A percentile compares a stretch with the other conserved stretches of the same genome.
phyloP scores from a whole-genome alignment of 2,113 vertebrate species.

The Petrocephalus microphthalmus region DNA sequence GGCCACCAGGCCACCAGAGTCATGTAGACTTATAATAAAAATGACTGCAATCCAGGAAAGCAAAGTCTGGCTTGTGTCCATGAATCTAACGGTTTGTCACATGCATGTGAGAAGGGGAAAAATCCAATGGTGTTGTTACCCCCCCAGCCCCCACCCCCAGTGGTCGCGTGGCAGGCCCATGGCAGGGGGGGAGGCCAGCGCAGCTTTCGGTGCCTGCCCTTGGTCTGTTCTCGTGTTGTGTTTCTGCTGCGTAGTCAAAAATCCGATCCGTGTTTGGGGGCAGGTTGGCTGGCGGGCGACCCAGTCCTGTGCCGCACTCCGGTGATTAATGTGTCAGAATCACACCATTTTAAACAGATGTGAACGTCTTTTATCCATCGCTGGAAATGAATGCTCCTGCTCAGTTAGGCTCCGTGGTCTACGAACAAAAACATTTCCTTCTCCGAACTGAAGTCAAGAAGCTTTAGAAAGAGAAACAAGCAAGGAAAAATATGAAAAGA shows the following conservation, averaged over 20 bases:
- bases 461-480: not conserved
- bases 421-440: not conserved
- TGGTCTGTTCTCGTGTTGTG: not conserved
- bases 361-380: not conserved
- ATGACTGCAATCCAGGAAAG: not conserved
- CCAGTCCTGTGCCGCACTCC: not conserved
- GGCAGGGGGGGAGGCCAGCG: not conserved
- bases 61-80: not conserved
- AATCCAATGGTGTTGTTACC: not conserved
- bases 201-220: not conserved
- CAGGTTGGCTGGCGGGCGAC: not conserved
- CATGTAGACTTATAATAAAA: not conserved
- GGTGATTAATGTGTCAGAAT: not conserved
- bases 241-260: constrained; percentile 10
- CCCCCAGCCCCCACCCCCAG: not conserved
- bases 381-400: not conserved
- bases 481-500: not conserved
- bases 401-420: not conserved
- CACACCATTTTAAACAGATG: not conserved
- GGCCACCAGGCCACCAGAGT: not conserved
- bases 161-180: not conserved
- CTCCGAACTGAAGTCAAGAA: not conserved
- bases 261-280: not conserved
- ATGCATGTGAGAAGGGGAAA: not conserved
- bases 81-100: not conserved